Evolutionary conservation across 2,888 invertebrate species (phyloP), one percentile per base, ranked within the genome.

Genomic region (Monopis laevigella): DNA sequence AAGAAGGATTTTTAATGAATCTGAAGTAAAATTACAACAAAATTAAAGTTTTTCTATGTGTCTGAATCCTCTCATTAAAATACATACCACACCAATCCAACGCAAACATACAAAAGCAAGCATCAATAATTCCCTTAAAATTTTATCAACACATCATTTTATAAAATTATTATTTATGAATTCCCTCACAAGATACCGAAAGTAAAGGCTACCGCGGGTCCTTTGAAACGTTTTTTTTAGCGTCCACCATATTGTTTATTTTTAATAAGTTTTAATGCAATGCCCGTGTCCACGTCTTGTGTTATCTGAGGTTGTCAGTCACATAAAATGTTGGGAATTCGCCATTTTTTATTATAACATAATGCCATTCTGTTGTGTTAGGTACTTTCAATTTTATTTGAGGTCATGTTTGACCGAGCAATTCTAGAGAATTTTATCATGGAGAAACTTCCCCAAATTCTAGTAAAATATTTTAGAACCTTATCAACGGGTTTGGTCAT

Each of bases 161-260:
- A 74, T 71, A 69, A 73, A 75, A 73, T 77, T 78, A 78, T 78
- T 77, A 77, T 78, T 77, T 75, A 73, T 73, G 70, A 73, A 72
- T 72, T 66, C 74, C 67, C 34, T 36, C 18, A 36, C 29, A 29
- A 11, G 59, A 59, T 56, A 59, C 56, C 54, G 62, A 56, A 53
- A 54, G 61, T 64, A 58, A 26, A 40, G 18, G 78, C 78, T 78
- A 77, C 77, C 67, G 41, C 72, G 74, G 74, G 57, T 54, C 53
- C 55, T 74, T 77, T 80, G 77, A 73, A 60, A 57, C 29, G 56
- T 74, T 69, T 61, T 66, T 69, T 59, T 56, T 36, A 5, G 10
- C 16, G 27, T 13, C 17, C 17, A 14, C 24, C 13, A 38, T 27
- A 27, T 40, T 29, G 10, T 40, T 29, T 16, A 45, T 50, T 48